phyloP scores from a whole-genome alignment of 64 coral and sea anemone species.

The Hydrozoanthus tunicans region DNA sequence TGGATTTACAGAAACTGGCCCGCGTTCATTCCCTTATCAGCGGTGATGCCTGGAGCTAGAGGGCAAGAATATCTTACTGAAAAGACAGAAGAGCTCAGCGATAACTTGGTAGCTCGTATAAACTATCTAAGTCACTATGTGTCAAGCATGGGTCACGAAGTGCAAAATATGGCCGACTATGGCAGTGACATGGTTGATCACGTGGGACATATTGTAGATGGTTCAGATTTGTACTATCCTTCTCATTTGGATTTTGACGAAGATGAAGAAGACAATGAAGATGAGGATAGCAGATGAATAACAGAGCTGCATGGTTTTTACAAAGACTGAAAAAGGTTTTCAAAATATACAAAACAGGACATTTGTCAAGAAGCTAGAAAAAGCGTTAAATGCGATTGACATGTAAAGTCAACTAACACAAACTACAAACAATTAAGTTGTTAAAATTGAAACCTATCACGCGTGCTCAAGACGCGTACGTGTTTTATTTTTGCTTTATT shows the following conservation, averaged over 20 bases:
- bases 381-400: no score
- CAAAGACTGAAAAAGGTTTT: no score
- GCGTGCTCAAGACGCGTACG: no score
- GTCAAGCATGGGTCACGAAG: conserved; percentile 42
- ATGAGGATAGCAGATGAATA: neutral
- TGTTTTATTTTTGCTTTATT: no score
- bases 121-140: conserved; percentile 13
- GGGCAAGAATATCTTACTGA: conserved; percentile 38
- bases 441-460: no score
- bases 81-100: conserved; percentile 46
- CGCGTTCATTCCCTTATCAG: conserved; percentile 37
- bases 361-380: no score
- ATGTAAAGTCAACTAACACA: no score
- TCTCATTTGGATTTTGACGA: neutral
- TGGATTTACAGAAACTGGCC: conserved; percentile 18
- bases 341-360: no score
- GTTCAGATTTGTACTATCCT: neutral
- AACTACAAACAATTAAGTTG: no score
- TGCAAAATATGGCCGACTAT: conserved; percentile 43
- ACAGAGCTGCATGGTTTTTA: no score
- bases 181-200: conserved; percentile 53
- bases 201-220: conserved; percentile 45
- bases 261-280: conserved; percentile 4
- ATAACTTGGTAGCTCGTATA: conserved; percentile 34
- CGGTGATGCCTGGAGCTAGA: conserved; percentile 48